A percentile compares a stretch with the other conserved stretches of the same genome.
These are phyloP conservation scores for Lepisosteus osseus DNA, from an alignment of 2,113 vertebrate species.

Conservation along the genomic window DNA sequence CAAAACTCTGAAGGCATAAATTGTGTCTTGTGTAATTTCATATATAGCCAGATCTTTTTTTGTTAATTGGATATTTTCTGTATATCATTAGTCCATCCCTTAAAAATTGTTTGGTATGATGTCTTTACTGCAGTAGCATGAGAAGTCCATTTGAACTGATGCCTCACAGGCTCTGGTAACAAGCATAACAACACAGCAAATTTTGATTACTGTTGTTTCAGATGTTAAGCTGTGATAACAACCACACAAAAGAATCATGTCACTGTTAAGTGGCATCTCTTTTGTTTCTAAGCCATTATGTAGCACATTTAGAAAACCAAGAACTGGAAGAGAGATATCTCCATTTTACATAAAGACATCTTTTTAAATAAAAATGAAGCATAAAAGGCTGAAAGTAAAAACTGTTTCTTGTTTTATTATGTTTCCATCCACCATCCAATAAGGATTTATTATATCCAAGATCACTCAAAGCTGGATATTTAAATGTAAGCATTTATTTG, in stretches of 20 bases:
- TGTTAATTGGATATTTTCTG: neutral
- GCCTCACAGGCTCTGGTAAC: constrained; percentile 10
- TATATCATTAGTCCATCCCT: neutral
- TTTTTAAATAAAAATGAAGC: no score
- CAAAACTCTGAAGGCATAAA: no score
- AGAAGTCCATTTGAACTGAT: neutral
- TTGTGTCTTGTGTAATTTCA: no score
- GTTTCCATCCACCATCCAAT: no score
- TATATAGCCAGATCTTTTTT: neutral
- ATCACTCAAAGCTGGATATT: no score
- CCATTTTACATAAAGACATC: no score
- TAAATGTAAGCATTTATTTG: no score
- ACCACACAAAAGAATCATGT: neutral
- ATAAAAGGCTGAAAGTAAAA: no score
- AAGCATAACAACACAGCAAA: neutral
- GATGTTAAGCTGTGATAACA: constrained; percentile 1
- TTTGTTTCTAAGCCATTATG: neutral
- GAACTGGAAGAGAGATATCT: no score
- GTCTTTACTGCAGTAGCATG: neutral
- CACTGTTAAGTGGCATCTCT: neutral
- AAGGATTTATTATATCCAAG: no score
- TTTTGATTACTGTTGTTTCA: constrained; percentile 1
- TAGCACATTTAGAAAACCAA: no score
- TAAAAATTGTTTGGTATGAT: neutral
- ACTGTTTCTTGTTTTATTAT: no score